Evolutionary conservation across 2,888 invertebrate genomes (phyloP).

Genomic region (Dolomedes plantarius): DNA sequence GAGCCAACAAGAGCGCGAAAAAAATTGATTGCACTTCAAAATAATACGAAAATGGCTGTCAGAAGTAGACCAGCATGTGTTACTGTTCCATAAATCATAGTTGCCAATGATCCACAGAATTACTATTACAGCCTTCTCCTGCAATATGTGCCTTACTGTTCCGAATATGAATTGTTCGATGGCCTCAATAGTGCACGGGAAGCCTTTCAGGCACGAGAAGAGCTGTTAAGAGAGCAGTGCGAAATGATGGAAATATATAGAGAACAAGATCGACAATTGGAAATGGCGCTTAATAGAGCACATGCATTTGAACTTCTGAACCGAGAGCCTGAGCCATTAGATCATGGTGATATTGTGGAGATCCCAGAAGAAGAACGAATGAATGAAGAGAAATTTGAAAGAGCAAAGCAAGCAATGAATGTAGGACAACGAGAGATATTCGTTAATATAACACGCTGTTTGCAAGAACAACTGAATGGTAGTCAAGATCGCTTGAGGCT

Average conservation of each 20-base stretch:
- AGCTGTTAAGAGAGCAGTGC: conserved; percentile 27
- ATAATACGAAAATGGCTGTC: conserved; percentile 26
- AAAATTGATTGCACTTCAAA: conserved; percentile 30
- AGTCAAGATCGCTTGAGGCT: conserved; percentile 14
- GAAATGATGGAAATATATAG: conserved; percentile 21
- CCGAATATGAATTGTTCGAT: conserved; percentile 3
- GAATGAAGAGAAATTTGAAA: conserved; percentile 27
- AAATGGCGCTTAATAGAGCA: conserved; percentile 22
- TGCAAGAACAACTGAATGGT: conserved; percentile 14
- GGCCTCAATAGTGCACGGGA: conserved; percentile 28
- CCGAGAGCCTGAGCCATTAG: conserved; percentile 22
- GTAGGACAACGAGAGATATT: conserved; percentile 29
- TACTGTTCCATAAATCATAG: conserved; percentile 12
- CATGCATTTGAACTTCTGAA: conserved; percentile 32
- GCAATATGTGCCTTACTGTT: conserved; percentile 29
- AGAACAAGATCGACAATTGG: conserved; percentile 24
- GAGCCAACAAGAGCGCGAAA: conserved; percentile 21
- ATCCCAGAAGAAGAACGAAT: conserved; percentile 24
- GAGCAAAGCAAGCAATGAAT: conserved; percentile 26
- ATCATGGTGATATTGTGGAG: conserved; percentile 27
- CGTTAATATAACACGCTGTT: conserved; percentile 18
- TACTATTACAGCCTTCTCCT: conserved; percentile 42
- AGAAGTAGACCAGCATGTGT: conserved; percentile 13
- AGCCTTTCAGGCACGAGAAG: conserved; percentile 34
- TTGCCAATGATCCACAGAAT: conserved; percentile 19